Evolutionary conservation across 2,113 vertebrate species (phyloP).

Genomic region (Takifugu bimaculatus): DNA sequence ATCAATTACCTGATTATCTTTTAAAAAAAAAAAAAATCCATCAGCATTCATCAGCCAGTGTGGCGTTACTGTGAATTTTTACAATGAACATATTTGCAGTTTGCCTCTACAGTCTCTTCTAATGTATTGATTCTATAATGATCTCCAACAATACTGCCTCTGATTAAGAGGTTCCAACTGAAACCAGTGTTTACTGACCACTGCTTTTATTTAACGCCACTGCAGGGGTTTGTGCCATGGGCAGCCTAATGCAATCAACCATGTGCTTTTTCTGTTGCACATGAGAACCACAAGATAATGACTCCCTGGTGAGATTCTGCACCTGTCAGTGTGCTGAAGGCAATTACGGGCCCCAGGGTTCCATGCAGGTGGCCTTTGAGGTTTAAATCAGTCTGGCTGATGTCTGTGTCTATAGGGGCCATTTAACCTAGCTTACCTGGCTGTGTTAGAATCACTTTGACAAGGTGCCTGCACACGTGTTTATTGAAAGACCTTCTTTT

Average conservation of each 20-base stretch:
- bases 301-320: conserved; percentile 50
- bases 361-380: conserved; percentile 54
- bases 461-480: not conserved
- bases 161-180: conserved; percentile 21
- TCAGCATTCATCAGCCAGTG: no score
- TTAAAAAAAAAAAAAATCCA: no score
- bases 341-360: conserved; percentile 55
- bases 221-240: conserved; percentile 25
- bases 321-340: conserved; percentile 52
- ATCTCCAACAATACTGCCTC: conserved; percentile 15
- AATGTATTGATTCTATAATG: conserved; percentile 9
- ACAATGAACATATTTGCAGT: not conserved
- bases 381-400: conserved; percentile 53
- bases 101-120: not conserved
- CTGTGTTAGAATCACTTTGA: conserved; percentile 19
- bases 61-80: no score
- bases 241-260: conserved; percentile 48
- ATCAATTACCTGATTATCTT: no score
- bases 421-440: conserved; percentile 53
- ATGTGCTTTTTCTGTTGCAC: conserved; percentile 34
- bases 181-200: conserved; percentile 1
- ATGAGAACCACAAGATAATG: conserved; percentile 53
- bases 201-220: conserved; percentile 38
- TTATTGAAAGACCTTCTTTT: not conserved
- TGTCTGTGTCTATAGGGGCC: conserved; percentile 31